These are phyloP conservation scores for Geophilus truncorum DNA, from an alignment of 2,888 invertebrate genomes.

Conservation along the genomic window DNA sequence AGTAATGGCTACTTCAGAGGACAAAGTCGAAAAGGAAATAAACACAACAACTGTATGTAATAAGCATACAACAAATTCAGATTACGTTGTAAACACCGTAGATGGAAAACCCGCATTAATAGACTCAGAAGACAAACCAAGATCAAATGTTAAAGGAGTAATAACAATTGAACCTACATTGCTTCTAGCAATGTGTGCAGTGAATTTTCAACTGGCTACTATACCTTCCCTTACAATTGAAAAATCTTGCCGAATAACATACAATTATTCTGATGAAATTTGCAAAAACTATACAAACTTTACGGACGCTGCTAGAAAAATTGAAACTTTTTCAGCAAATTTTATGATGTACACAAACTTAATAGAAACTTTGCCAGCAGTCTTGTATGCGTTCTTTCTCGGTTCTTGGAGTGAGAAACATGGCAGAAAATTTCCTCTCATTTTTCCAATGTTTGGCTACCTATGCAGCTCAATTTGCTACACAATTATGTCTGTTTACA, in stretches of 20 bases:
- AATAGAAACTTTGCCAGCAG: neutral
- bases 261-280: neutral
- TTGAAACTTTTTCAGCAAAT: neutral
- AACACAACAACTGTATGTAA: no score
- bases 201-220: neutral
- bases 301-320: no score
- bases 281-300: neutral
- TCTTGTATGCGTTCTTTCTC: neutral
- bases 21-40: no score
- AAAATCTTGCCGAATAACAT: neutral
- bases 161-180: neutral
- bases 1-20: no score
- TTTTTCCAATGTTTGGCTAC: neutral
- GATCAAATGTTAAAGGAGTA: neutral
- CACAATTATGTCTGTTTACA: neutral
- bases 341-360: neutral
- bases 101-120: no score
- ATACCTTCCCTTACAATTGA: neutral
- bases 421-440: neutral
- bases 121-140: neutral
- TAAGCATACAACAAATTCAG: no score
- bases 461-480: neutral
- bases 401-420: conserved; percentile 27
- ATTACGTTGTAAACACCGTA: no score
- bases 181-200: neutral